Evolutionary conservation across 53 echinoderm and acorn worm species (phyloP), one percentile per base, ranked within the genome.

Genomic region (Paracentrotus lividus): DNA sequence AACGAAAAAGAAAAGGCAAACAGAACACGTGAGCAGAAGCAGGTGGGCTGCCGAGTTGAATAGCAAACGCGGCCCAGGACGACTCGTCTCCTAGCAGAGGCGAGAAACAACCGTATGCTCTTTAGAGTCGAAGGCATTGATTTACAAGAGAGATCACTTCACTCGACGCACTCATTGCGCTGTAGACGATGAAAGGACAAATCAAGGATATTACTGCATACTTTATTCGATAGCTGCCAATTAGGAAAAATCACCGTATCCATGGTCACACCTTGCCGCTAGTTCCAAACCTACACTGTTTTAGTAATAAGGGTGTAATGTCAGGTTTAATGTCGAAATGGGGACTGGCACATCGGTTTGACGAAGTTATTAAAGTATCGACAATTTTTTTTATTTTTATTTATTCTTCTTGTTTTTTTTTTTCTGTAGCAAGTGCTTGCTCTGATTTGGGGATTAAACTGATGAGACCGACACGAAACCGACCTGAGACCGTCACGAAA

Each of bases 21-120:
- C 89, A 89, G 43, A 23, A 61, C 89, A 89, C 89, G 89, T 89
- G 89, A 45, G 65, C 89, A 1, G 24, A 60, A 44, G 89, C 89
- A 89, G 89, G 89, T 89, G 89, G 64, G 60, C 43, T 43, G 89
- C 44, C 59, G 89, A 55, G 64, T 10, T 64, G 89, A 89, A 89
- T 58, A 58, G 89, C 89, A 64, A 42, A 58, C 60, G 87, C 89
- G 89, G 44, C 66, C 64, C 65, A n/a, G 59, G 64, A 42, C 86
- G 44, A 45, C 81, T 72, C 72, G 57, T 4, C n/a, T n/a, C 14
- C 72, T 72, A 72, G 40, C 45, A n/a, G 9, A 81, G 81, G 81
- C 81, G 81, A 81, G 81, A 81, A 81, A 47, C 47, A 47, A 81
- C 81, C 81, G 81, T 47, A 81, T 47, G 81, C 81, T 81, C 49